Percentiles rank a stretch among this genome's conserved stretches.
phyloP scores from a whole-genome alignment of 2,888 invertebrate genomes.

The Eupithecia pulchellata region DNA sequence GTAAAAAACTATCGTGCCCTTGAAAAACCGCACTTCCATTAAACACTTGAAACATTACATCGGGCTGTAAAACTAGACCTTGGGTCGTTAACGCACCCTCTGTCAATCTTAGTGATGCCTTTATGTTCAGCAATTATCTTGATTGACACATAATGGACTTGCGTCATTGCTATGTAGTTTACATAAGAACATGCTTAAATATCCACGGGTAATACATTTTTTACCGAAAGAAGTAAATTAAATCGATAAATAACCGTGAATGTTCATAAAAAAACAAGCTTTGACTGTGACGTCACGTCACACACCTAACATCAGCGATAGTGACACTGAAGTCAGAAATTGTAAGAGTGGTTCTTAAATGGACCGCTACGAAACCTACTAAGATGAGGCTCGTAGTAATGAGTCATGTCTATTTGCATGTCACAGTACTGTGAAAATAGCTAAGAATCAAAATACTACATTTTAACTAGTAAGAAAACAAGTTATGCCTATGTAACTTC shows the following conservation, averaged over 20 bases:
- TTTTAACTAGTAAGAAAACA: too few relatives aligned
- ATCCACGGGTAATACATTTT: too few relatives aligned
- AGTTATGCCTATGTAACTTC: background rate
- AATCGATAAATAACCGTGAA: too few relatives aligned
- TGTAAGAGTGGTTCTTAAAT: too few relatives aligned
- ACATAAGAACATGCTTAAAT: too few relatives aligned
- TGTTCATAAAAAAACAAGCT: background rate
- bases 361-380: too few relatives aligned
- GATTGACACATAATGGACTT: conserved; percentile 31
- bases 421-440: background rate
- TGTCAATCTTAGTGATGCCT: conserved; percentile 35
- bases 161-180: conserved; percentile 5
- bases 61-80: conserved; percentile 31
- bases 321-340: too few relatives aligned
- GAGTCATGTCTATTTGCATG: too few relatives aligned
- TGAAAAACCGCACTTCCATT: conserved; percentile 17
- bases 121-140: conserved; percentile 39
- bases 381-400: too few relatives aligned
- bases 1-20: background rate
- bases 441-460: background rate
- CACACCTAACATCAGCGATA: background rate
- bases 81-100: conserved; percentile 43
- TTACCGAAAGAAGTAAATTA: too few relatives aligned
- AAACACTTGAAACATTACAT: conserved; percentile 24
- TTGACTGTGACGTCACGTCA: background rate